These are phyloP conservation scores for Petrophora chlorosata DNA, from an alignment of 2,888 invertebrate species.

Conservation along the genomic window DNA sequence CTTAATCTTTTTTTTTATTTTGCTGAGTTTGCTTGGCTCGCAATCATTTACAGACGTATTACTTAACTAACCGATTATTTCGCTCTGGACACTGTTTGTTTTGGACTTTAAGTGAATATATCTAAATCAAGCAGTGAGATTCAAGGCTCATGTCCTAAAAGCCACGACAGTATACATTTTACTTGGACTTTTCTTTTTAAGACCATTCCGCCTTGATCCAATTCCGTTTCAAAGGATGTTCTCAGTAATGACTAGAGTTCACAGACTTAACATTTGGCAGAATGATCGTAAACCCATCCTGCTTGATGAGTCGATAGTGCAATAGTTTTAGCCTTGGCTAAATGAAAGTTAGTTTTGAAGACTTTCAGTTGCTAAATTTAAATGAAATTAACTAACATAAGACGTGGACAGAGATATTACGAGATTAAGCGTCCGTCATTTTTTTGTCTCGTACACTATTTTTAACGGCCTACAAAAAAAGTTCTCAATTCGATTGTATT, in stretches of 20 bases:
- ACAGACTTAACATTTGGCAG: slow-evolving; percentile 18
- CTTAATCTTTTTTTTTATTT: too few relatives aligned
- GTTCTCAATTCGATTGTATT: too few relatives aligned
- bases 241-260: slow-evolving; percentile 16
- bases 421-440: too few relatives aligned
- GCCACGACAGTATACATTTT: background rate
- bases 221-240: slow-evolving; percentile 6
- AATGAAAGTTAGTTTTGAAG: slow-evolving; percentile 9
- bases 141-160: background rate
- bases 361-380: slow-evolving; percentile 7
- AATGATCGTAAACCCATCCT: slow-evolving; percentile 15
- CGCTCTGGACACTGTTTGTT: too few relatives aligned
- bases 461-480: too few relatives aligned
- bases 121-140: too few relatives aligned
- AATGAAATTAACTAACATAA: background rate
- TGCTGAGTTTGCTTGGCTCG: too few relatives aligned
- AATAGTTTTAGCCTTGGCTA: slow-evolving; percentile 7
- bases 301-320: slow-evolving; percentile 13
- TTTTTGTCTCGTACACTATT: too few relatives aligned
- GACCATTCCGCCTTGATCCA: slow-evolving; percentile 8
- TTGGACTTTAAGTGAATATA: too few relatives aligned
- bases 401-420: too few relatives aligned
- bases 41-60: too few relatives aligned
- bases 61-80: too few relatives aligned
- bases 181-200: background rate